These are phyloP conservation scores for Dipodomys spectabilis DNA, from an alignment of 2,113 vertebrate species.

Conservation along the genomic window DNA sequence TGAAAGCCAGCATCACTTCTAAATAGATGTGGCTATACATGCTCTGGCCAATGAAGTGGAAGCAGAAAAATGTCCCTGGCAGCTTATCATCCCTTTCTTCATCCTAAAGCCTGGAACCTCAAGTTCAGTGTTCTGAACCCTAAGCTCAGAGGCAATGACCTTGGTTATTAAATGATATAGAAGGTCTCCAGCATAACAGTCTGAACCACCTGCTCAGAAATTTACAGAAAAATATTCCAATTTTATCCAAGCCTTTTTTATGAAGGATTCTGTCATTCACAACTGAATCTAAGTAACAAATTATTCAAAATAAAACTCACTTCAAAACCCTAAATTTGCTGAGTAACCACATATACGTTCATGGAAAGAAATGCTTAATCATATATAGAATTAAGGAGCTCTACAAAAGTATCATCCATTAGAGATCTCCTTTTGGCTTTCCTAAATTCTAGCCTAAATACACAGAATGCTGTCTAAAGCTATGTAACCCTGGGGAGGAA, in stretches of 20 bases:
- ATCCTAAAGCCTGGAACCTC: not conserved
- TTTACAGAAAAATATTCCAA: not conserved
- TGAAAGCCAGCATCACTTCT: not conserved
- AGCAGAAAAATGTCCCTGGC: not conserved
- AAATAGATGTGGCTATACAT: not conserved
- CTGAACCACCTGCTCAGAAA: not conserved
- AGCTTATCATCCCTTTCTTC: slow-evolving; percentile 15
- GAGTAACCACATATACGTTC: not conserved
- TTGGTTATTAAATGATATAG: not conserved
- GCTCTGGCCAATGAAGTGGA: not conserved
- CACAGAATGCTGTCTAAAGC: not conserved
- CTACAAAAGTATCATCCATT: slow-evolving; percentile 11
- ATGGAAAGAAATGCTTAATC: slow-evolving; percentile 32
- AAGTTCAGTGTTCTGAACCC: not conserved
- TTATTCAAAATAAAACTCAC: not conserved
- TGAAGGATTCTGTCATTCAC: not conserved
- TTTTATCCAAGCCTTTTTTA: not conserved
- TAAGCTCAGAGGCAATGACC: not conserved
- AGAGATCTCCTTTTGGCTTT: not conserved
- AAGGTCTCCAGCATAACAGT: not conserved
- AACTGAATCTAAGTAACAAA: slow-evolving; percentile 15
- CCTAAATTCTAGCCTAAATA: slow-evolving; percentile 28
- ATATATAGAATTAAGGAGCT: not conserved
- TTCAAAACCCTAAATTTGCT: slow-evolving; percentile 37
- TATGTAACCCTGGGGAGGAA: not conserved